Percentiles rank a stretch among this genome's conserved stretches.
Evolutionary conservation across 2,113 vertebrate genomes (phyloP).

Genomic region (Ictalurus punctatus): DNA sequence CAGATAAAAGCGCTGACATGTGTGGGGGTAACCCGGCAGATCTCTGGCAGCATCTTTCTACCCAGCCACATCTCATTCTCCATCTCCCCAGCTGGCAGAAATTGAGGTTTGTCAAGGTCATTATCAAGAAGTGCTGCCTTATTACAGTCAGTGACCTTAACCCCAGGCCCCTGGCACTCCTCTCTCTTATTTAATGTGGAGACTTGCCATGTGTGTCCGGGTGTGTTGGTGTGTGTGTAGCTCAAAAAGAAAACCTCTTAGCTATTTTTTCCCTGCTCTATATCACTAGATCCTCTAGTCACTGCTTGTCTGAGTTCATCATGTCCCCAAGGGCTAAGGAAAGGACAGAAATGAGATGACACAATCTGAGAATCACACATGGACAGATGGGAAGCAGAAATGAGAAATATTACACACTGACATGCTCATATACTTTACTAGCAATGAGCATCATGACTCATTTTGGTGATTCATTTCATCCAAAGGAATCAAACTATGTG

Average conservation of each 20-base stretch:
- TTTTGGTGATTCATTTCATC: background rate
- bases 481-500: background rate
- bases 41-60: background rate
- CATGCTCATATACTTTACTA: slow-evolving; percentile 3
- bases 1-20: slow-evolving; percentile 36
- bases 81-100: slow-evolving; percentile 39
- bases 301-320: slow-evolving; percentile 25
- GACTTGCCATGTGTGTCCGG: background rate
- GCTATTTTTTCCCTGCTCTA: slow-evolving; percentile 32
- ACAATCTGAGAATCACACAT: slow-evolving; percentile 4
- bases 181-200: slow-evolving; percentile 49
- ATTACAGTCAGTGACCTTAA: slow-evolving; percentile 55
- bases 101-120: slow-evolving; percentile 58
- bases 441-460: background rate
- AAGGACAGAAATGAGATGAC: slow-evolving; percentile 22
- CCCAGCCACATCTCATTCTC: slow-evolving; percentile 37
- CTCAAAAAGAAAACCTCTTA: slow-evolving; percentile 35
- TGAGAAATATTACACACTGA: slow-evolving; percentile 1
- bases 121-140: slow-evolving; percentile 55
- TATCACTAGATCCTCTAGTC: slow-evolving; percentile 45
- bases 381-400: background rate
- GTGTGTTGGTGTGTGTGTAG: slow-evolving; percentile 23
- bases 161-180: slow-evolving; percentile 32
- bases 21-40: background rate
- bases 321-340: slow-evolving; percentile 5